phyloP scores from a whole-genome alignment of 2,888 invertebrate genomes.

The Habrosyne pyritoides region DNA sequence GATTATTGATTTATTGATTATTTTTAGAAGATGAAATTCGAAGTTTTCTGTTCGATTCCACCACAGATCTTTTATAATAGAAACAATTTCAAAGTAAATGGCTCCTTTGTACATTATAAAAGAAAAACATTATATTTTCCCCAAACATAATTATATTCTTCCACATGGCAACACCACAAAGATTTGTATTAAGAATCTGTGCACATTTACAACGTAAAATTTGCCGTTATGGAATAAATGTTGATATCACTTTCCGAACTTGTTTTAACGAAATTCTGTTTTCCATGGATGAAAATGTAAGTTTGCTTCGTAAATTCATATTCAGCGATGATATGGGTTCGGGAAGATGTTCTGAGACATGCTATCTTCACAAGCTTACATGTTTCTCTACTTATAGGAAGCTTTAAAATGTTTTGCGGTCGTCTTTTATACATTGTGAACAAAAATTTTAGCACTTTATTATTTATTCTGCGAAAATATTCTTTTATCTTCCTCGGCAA shows the following conservation, averaged over 20 bases:
- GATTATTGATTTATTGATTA: no score
- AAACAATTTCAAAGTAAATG: no score
- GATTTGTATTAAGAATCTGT: neutral
- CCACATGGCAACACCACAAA: slow-evolving; percentile 2
- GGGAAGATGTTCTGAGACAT: neutral
- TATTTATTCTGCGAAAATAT: no score
- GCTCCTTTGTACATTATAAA: neutral
- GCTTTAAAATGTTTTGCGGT: neutral
- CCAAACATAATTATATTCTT: slow-evolving; percentile 1
- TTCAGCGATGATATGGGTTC: neutral
- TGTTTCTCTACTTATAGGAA: neutral
- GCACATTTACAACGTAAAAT: neutral
- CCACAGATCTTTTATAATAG: no score
- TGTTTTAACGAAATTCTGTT: neutral
- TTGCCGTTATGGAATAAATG: neutral
- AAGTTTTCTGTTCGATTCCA: no score
- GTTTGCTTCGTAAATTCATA: slow-evolving; percentile 1
- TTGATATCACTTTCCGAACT: neutral
- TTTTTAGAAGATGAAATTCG: no score
- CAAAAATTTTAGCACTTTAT: neutral
- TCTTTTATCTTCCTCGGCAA: no score
- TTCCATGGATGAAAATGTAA: neutral
- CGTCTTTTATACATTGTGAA: neutral
- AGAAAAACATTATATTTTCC: neutral
- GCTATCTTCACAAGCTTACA: neutral